Conservation (phyloP, 2,797 vertebrate genomes). For the Cyclopterus lumpus region DNA sequence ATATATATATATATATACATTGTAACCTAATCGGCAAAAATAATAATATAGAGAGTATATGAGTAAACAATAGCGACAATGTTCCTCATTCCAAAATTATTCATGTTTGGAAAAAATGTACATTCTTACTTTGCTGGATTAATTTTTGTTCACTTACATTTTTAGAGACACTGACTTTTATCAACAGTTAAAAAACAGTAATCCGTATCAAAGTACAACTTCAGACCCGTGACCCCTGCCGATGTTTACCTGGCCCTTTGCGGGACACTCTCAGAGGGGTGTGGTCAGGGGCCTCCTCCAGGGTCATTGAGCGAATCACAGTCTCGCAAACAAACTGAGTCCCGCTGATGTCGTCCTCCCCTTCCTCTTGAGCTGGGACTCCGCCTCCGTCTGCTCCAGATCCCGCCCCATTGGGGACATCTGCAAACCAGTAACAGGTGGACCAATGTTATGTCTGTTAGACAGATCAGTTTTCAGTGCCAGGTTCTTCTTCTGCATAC, state of each 20-base stretch:
- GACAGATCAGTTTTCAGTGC: neutral
- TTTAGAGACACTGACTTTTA: neutral
- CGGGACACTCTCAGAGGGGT: conserved; percentile 79
- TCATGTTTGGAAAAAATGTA: neutral
- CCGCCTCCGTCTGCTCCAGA: conserved; percentile 73
- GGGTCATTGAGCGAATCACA: conserved; percentile 91
- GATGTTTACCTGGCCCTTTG: conserved; percentile 73
- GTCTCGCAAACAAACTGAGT: conserved; percentile 96
- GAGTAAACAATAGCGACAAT: no score
- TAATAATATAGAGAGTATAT: no score
- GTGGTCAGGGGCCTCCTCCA: conserved; percentile 91
- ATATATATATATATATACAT: no score
- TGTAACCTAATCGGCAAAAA: no score
- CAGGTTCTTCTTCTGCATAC: neutral
- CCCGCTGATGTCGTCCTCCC: conserved; percentile 92
- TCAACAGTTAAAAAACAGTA: neutral
- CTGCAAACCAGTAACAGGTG: conserved; percentile 60
- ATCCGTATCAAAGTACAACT: no score
- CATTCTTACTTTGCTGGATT: neutral
- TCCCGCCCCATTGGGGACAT: conserved; percentile 62
- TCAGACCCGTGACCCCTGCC: conserved; percentile 5
- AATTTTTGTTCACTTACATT: neutral
- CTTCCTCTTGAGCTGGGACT: conserved; percentile 87
- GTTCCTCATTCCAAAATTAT: neutral
- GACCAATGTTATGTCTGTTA: neutral